These are phyloP conservation scores for Sphaeramia orbicularis DNA, from an alignment of 2,797 vertebrate species.

Conservation along the genomic window DNA sequence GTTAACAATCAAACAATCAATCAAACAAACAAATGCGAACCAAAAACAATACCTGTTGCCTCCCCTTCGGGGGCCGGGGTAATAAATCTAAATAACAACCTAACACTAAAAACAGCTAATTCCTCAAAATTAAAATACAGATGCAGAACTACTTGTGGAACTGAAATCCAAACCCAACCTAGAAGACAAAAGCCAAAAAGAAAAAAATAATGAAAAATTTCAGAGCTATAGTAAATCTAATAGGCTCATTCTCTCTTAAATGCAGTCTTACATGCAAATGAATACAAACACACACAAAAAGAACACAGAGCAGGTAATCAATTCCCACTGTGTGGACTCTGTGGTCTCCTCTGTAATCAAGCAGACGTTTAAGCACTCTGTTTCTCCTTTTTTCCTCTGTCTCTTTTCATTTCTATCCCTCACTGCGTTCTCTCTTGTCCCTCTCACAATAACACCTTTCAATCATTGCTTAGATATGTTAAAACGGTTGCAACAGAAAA, in stretches of 20 bases:
- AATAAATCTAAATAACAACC: too few species aligned
- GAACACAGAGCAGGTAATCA: slow-evolving; percentile 40
- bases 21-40: too few species aligned
- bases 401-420: slow-evolving; percentile 5
- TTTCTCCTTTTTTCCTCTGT: slow-evolving; percentile 25
- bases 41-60: too few species aligned
- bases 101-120: too few species aligned
- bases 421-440: slow-evolving; percentile 11
- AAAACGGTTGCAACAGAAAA: slow-evolving; percentile 13
- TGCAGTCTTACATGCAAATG: background rate
- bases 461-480: slow-evolving; percentile 15
- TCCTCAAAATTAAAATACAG: too few species aligned
- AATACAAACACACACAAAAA: slow-evolving; percentile 7
- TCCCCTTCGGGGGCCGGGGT: too few species aligned
- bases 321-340: slow-evolving; percentile 51
- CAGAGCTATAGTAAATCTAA: slow-evolving; percentile 14
- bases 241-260: slow-evolving; percentile 35
- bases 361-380: slow-evolving; percentile 43
- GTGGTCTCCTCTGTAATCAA: slow-evolving; percentile 49
- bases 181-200: too few species aligned
- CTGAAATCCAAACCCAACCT: slow-evolving; percentile 43
- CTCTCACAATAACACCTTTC: background rate
- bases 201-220: too few species aligned
- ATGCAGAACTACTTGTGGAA: too few species aligned
- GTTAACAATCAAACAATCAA: too few species aligned